Percentiles rank a stretch among this genome's conserved stretches.
Evolutionary conservation across 1,140 invertebrate species (phyloP).

Genomic region (Drosophila nasuta): DNA sequence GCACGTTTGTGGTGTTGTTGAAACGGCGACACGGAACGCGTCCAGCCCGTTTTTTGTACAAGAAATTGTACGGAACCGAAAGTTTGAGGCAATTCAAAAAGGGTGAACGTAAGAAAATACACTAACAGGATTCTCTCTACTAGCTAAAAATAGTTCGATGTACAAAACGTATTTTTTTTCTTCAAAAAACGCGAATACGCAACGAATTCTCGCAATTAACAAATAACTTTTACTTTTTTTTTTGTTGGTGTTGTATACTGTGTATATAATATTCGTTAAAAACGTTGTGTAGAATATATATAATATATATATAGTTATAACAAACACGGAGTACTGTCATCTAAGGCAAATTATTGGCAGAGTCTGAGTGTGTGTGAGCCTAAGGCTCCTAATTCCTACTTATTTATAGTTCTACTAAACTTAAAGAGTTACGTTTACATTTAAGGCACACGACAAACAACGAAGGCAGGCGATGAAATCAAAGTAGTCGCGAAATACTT

Average conservation of each 20-base stretch:
- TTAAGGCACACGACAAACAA: slow-evolving; percentile 78
- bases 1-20: slow-evolving; percentile 82
- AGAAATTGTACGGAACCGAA: slow-evolving; percentile 79
- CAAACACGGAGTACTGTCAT: slow-evolving; percentile 58
- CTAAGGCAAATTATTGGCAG: slow-evolving; percentile 80
- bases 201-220: slow-evolving; percentile 56
- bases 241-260: slow-evolving; percentile 55
- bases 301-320: slow-evolving; percentile 40
- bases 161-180: slow-evolving; percentile 43
- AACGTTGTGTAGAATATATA: slow-evolving; percentile 43
- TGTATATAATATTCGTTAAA: slow-evolving; percentile 63
- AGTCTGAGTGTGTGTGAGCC: slow-evolving; percentile 36
- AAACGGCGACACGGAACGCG: slow-evolving; percentile 62
- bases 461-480: slow-evolving; percentile 45
- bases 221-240: slow-evolving; percentile 61
- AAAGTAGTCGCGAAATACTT: slow-evolving; percentile 33
- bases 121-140: slow-evolving; percentile 51
- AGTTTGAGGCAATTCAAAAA: slow-evolving; percentile 51
- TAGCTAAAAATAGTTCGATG: background rate
- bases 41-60: slow-evolving; percentile 72
- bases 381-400: slow-evolving; percentile 40
- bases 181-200: slow-evolving; percentile 70
- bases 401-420: slow-evolving; percentile 10
- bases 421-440: slow-evolving; percentile 44
- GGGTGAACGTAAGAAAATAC: slow-evolving; percentile 47